A percentile compares a stretch with the other conserved stretches of the same genome.
Evolutionary conservation across 2,888 invertebrate genomes (phyloP).

Genomic region (Electrophaes corylata): DNA sequence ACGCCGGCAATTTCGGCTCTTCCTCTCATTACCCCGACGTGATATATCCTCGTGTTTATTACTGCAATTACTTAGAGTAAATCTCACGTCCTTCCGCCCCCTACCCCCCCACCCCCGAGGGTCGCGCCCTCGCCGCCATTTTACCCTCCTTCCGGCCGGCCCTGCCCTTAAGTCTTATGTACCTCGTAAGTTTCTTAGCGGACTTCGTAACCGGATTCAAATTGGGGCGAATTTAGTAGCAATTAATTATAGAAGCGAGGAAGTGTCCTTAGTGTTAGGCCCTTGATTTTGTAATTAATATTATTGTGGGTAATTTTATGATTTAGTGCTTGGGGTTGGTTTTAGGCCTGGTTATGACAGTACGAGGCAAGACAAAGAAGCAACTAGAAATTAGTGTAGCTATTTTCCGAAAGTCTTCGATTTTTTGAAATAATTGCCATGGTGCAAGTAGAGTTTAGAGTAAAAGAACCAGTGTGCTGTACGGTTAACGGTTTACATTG

Average conservation of each 20-base stretch:
- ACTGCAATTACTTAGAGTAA: constrained; percentile 86
- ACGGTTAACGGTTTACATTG: too few relatives aligned
- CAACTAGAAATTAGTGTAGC: not conserved
- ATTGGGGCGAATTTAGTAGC: constrained; percentile 84
- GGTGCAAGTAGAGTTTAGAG: too few relatives aligned
- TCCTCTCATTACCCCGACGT: constrained; percentile 83
- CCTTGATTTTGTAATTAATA: constrained; percentile 76
- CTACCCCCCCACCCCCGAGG: constrained; percentile 64
- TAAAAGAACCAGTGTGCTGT: too few relatives aligned
- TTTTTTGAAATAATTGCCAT: too few relatives aligned
- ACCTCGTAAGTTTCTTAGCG: constrained; percentile 83
- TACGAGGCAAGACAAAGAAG: constrained; percentile 5
- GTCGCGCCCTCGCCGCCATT: constrained; percentile 80
- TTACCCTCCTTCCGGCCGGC: constrained; percentile 82
- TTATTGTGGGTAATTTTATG: constrained; percentile 67
- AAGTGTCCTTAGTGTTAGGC: constrained; percentile 74
- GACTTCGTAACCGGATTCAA: constrained; percentile 83
- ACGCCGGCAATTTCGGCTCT: constrained; percentile 80
- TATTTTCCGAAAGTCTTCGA: not conserved
- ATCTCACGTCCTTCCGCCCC: constrained; percentile 83
- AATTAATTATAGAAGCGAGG: constrained; percentile 81
- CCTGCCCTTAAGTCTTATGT: constrained; percentile 84
- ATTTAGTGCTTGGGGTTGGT: constrained; percentile 60
- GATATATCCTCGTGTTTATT: constrained; percentile 85
- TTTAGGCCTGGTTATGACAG: constrained; percentile 34